phyloP scores from a whole-genome alignment of 2,888 invertebrate species.

The Drosophila mayaguana region DNA sequence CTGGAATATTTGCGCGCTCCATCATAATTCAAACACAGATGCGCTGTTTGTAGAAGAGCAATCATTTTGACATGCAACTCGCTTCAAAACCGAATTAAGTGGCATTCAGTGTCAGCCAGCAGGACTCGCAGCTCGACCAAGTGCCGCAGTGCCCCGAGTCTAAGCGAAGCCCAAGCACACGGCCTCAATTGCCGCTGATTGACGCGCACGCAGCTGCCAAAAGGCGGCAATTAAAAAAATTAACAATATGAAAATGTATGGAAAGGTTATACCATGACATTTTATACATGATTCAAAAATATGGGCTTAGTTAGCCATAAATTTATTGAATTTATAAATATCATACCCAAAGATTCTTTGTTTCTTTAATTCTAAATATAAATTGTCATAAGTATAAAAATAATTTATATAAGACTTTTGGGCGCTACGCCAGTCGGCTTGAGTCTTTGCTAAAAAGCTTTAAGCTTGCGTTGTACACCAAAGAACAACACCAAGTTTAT shows the following conservation, averaged over 20 bases:
- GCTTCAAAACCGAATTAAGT: slow-evolving; percentile 84
- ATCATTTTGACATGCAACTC: slow-evolving; percentile 84
- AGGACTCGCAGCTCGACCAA: slow-evolving; percentile 38
- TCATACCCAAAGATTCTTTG: neutral
- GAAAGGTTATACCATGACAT: neutral
- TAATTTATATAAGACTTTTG: neutral
- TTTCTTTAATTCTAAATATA: neutral
- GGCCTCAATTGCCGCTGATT: slow-evolving; percentile 64
- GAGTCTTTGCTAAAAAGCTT: neutral
- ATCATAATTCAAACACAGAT: slow-evolving; percentile 85
- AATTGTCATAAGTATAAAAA: neutral
- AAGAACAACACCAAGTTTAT: neutral
- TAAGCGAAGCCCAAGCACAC: slow-evolving; percentile 3
- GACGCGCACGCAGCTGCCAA: slow-evolving; percentile 61
- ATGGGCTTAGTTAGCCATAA: neutral
- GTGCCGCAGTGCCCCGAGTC: slow-evolving; percentile 4
- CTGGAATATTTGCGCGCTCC: slow-evolving; percentile 85
- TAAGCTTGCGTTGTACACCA: neutral
- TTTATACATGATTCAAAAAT: neutral
- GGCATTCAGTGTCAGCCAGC: slow-evolving; percentile 77
- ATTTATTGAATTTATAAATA: neutral
- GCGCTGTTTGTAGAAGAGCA: slow-evolving; percentile 85
- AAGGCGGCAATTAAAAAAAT: slow-evolving; percentile 29
- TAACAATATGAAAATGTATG: neutral
- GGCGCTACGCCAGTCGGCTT: neutral